Percentiles rank a stretch among this genome's conserved stretches.
These are phyloP conservation scores for Incurvaria masculella DNA, from an alignment of 2,888 invertebrate genomes.

Conservation along the genomic window DNA sequence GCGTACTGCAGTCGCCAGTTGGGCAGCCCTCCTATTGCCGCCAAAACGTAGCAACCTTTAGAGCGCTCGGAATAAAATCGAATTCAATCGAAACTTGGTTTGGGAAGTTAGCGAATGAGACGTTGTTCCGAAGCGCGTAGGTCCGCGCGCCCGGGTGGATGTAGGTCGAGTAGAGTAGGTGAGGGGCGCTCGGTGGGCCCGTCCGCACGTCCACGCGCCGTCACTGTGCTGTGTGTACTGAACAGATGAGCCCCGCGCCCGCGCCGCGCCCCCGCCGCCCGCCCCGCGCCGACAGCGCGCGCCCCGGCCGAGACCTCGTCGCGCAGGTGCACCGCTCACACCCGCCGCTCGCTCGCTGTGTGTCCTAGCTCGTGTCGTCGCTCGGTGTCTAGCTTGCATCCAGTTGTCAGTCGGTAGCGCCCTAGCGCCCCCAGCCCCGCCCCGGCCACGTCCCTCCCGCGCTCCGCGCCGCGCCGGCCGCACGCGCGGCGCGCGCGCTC, in stretches of 20 bases:
- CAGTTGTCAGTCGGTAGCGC: neutral
- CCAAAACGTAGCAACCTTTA: too few relatives aligned
- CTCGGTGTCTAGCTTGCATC: neutral
- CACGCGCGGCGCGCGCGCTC: slow-evolving; percentile 30
- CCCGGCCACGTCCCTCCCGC: too few relatives aligned
- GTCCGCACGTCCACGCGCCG: slow-evolving; percentile 16
- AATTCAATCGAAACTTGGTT: neutral
- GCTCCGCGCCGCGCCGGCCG: slow-evolving; percentile 25
- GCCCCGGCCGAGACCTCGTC: slow-evolving; percentile 9
- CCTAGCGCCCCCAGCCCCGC: too few relatives aligned
- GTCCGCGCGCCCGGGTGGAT: too few relatives aligned
- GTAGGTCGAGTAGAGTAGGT: too few relatives aligned
- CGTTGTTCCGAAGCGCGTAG: neutral
- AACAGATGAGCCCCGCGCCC: slow-evolving; percentile 54
- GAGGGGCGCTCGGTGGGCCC: too few relatives aligned
- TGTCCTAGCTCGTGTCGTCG: neutral
- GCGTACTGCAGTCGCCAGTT: too few relatives aligned
- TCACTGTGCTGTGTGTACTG: slow-evolving; percentile 50
- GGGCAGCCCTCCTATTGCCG: too few relatives aligned
- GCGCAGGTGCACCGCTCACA: slow-evolving; percentile 9
- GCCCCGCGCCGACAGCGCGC: neutral
- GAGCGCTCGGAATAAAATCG: neutral
- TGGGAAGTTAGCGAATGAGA: neutral
- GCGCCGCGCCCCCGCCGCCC: slow-evolving; percentile 36
- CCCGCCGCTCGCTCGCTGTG: slow-evolving; percentile 26